Evolutionary conservation across 1,140 invertebrate species (phyloP).

Genomic region (Dendrolimus punctatus): DNA sequence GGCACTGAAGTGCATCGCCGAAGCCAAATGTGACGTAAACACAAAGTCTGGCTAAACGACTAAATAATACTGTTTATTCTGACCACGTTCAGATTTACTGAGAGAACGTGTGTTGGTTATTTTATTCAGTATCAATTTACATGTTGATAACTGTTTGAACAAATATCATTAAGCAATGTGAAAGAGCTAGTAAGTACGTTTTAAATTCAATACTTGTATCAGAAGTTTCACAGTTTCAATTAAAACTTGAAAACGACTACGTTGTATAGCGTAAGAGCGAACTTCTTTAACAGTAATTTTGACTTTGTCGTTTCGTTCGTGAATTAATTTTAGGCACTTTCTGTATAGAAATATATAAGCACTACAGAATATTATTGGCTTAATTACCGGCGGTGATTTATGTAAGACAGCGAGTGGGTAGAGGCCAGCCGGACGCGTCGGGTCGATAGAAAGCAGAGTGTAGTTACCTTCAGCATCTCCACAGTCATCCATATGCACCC

Average conservation of each 20-base stretch:
- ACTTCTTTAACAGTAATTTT: no score
- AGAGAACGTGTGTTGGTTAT: conserved; percentile 21
- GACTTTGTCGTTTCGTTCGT: no score
- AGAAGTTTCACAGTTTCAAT: no score
- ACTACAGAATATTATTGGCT: no score
- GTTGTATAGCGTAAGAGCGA: no score
- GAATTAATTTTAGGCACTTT: no score
- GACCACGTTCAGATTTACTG: conserved; percentile 22
- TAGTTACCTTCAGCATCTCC: conserved; percentile 98
- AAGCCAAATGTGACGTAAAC: conserved; percentile 33
- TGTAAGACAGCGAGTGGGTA: conserved; percentile 69
- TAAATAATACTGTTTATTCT: conserved; percentile 22
- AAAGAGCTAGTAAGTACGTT: no score
- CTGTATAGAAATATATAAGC: no score
- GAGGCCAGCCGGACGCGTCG: conserved; percentile 77
- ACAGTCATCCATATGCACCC: conserved; percentile 93
- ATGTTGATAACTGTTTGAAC: conserved; percentile 10
- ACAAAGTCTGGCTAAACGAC: conserved; percentile 8
- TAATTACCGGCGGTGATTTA: conserved; percentile 45
- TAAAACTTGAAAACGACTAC: no score
- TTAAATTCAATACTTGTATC: no score
- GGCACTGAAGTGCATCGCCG: conserved; percentile 28
- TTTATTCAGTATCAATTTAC: conserved; percentile 25
- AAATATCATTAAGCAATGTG: no score
- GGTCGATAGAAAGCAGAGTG: conserved; percentile 82